Evolutionary conservation across 1,140 invertebrate species (phyloP).

Genomic region (Cyclina sinensis): DNA sequence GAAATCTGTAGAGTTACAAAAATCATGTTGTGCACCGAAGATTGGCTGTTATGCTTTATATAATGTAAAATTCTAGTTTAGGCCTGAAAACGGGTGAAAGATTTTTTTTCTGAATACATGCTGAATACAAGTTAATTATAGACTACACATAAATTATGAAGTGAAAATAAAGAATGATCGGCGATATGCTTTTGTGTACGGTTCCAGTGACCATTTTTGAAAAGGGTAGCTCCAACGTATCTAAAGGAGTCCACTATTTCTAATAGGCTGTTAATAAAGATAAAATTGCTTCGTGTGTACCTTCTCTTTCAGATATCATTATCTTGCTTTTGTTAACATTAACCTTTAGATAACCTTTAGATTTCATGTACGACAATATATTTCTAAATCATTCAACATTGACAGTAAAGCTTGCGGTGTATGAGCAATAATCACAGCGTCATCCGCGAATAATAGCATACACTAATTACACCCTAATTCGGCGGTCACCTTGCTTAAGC

Average conservation of each 20-base stretch:
- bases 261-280: not conserved
- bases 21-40: too few species aligned
- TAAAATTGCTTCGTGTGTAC: constrained; percentile 35
- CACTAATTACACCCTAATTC: too few species aligned
- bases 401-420: constrained; percentile 15
- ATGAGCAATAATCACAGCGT: constrained; percentile 37
- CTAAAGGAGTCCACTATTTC: constrained; percentile 45
- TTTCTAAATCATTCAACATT: constrained; percentile 10
- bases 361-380: constrained; percentile 12
- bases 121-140: constrained; percentile 30
- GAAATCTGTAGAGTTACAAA: too few species aligned
- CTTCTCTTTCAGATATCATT: too few species aligned
- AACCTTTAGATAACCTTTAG: too few species aligned
- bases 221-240: constrained; percentile 33
- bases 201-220: constrained; percentile 53
- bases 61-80: too few species aligned
- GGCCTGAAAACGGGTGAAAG: too few species aligned
- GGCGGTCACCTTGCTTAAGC: too few species aligned
- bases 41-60: too few species aligned
- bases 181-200: constrained; percentile 28
- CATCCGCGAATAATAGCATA: constrained; percentile 38
- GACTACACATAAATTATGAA: constrained; percentile 29
- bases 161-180: not conserved
- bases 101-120: too few species aligned
- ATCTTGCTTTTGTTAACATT: too few species aligned